Conservation (phyloP, 2,113 vertebrate genomes). For the Platysteira castanea region DNA sequence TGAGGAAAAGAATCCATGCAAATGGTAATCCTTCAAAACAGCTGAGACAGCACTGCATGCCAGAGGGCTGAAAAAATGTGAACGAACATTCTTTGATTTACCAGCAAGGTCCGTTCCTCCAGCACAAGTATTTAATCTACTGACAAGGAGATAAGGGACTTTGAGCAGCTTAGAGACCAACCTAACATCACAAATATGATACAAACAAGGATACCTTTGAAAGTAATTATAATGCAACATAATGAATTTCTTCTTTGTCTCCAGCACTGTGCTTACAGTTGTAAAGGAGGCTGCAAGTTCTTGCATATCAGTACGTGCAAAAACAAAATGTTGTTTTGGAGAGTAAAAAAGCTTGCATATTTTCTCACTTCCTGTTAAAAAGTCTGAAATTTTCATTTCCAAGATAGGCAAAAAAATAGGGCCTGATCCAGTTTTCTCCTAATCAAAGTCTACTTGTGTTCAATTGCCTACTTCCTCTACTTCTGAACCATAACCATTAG, state of each 20-base stretch:
- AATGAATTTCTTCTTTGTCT: neutral
- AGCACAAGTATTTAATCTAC: constrained; percentile 11
- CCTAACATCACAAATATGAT: neutral
- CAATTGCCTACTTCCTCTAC: neutral
- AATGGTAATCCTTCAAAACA: constrained; percentile 5
- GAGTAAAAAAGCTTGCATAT: neutral
- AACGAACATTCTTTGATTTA: neutral
- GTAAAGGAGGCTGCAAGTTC: neutral
- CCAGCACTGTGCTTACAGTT: neutral
- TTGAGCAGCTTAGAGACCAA: neutral
- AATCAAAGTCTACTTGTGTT: neutral
- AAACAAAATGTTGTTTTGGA: neutral
- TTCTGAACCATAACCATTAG: neutral
- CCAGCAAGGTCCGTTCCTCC: neutral
- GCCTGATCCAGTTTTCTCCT: neutral
- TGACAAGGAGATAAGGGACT: constrained; percentile 7
- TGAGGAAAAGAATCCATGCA: neutral
- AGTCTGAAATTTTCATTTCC: neutral
- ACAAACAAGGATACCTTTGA: neutral
- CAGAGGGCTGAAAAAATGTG: neutral
- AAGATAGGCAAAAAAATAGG: neutral
- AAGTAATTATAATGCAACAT: neutral
- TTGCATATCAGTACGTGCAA: neutral
- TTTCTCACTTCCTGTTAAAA: neutral
- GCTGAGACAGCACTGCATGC: neutral